A percentile compares a stretch with the other conserved stretches of the same genome.
These are phyloP conservation scores for Solea solea DNA, from an alignment of 2,113 vertebrate genomes.

Conservation along the genomic window DNA sequence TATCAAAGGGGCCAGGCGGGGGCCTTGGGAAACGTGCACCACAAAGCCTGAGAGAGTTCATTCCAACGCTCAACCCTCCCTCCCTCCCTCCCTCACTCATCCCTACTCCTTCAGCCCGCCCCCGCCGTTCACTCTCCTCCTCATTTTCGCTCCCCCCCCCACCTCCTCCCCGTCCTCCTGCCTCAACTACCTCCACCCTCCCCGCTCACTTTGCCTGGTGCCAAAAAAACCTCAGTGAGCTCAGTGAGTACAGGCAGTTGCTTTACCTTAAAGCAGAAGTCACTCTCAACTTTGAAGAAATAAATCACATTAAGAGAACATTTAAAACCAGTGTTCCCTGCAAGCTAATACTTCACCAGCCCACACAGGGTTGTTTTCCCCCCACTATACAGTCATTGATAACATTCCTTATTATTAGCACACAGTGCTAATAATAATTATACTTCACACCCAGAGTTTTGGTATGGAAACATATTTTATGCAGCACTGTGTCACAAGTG, in stretches of 20 bases:
- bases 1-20: conserved; percentile 99
- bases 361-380: not conserved
- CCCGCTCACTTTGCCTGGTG: conserved; percentile 88
- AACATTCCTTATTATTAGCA: not conserved
- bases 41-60: conserved; percentile 99
- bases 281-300: conserved; percentile 35
- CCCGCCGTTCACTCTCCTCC: conserved; percentile 80
- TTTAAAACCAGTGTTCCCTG: conserved; percentile 8
- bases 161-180: conserved; percentile 10
- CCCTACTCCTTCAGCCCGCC: conserved; percentile 78
- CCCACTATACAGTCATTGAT: conserved; percentile 18
- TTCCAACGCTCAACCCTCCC: conserved; percentile 89
- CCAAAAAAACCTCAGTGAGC: conserved; percentile 83
- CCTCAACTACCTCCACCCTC: conserved; percentile 78
- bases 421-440: not conserved
- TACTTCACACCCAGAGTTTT: not conserved
- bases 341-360: conserved; percentile 13
- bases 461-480: not conserved
- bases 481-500: not conserved
- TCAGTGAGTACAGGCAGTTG: conserved; percentile 27
- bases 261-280: conserved; percentile 41
- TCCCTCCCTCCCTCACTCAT: conserved; percentile 78
- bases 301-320: conserved; percentile 27
- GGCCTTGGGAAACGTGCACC: conserved; percentile 98
- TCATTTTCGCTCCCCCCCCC: conserved; percentile 83